These are phyloP conservation scores for Climacteris rufus DNA, from an alignment of 2,113 vertebrate species.

Conservation along the genomic window DNA sequence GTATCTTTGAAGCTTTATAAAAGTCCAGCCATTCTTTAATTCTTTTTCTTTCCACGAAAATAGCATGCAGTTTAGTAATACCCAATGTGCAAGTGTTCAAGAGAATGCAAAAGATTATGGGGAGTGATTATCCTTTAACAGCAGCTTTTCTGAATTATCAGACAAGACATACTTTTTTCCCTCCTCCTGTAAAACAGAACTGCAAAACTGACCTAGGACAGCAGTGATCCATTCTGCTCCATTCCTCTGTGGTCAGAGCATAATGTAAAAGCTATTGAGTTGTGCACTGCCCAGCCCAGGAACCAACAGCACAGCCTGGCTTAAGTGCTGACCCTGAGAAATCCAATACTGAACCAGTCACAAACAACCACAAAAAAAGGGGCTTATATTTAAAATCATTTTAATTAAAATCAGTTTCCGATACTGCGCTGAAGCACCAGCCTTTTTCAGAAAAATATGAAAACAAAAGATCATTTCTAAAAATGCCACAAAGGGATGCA, in stretches of 20 bases:
- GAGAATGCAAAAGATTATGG: not conserved
- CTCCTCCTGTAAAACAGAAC: not conserved
- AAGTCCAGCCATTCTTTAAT: not conserved
- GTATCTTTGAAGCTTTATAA: not conserved
- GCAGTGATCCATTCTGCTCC: not conserved
- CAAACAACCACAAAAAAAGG: not conserved
- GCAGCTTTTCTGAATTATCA: slow-evolving; percentile 36
- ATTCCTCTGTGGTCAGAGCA: not conserved
- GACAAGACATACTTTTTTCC: not conserved
- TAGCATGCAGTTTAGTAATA: not conserved
- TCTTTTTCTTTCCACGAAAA: not conserved
- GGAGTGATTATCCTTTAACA: slow-evolving; percentile 25
- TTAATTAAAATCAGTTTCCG: not conserved
- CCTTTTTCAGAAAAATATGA: not conserved
- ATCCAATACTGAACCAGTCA: not conserved
- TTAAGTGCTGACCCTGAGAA: not conserved
- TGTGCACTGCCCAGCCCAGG: not conserved
- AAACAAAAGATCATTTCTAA: not conserved
- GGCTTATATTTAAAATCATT: not conserved
- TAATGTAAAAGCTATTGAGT: not conserved
- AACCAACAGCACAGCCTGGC: not conserved
- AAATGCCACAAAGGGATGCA: not conserved
- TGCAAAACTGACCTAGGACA: not conserved
- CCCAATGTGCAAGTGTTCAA: not conserved
- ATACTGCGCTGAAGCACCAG: not conserved